Conservation (phyloP, 2,797 vertebrate genomes). For the Masticophis lateralis region DNA sequence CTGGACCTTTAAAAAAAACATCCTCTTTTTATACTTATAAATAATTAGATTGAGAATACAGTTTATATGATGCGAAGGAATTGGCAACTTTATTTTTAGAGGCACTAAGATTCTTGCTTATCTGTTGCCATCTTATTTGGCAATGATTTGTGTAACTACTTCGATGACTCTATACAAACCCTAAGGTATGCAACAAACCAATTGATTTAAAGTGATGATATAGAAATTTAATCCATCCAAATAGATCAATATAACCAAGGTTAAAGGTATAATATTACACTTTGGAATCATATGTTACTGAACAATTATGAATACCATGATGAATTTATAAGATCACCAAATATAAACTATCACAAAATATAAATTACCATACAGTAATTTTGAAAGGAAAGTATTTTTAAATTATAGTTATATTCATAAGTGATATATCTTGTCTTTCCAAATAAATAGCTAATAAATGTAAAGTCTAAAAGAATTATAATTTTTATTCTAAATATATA, state of each 20-base stretch:
- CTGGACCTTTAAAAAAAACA: background rate
- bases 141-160: background rate
- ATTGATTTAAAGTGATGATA: background rate
- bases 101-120: background rate
- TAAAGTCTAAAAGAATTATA: constrained; percentile 10
- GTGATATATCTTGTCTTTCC: background rate
- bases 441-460: background rate
- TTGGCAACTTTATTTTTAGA: background rate
- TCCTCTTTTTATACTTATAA: background rate
- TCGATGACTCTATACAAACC: background rate
- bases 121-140: background rate
- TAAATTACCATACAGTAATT: background rate
- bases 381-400: background rate
- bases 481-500: constrained; percentile 24
- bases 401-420: background rate
- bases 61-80: background rate
- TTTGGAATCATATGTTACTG: background rate
- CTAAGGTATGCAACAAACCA: background rate
- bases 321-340: background rate
- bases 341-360: background rate
- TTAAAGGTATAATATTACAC: background rate
- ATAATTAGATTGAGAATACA: background rate
- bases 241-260: background rate
- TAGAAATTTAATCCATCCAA: background rate
- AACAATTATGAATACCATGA: background rate